phyloP scores from a whole-genome alignment of 2,888 invertebrate genomes.

The Mimachlamys varia region DNA sequence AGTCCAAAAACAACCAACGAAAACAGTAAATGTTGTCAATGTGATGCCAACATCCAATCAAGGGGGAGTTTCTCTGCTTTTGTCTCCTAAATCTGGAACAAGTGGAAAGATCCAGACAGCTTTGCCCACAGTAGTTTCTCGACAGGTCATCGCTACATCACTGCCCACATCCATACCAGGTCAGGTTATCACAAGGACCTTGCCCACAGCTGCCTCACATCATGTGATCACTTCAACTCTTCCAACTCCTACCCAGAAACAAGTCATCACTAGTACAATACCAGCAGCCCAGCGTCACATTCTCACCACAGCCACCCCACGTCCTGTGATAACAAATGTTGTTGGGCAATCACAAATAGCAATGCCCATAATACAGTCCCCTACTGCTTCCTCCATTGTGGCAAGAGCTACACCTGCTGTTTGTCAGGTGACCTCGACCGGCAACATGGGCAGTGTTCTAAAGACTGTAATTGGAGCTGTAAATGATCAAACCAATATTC shows the following conservation, averaged over 20 bases:
- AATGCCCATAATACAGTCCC: slow-evolving; percentile 12
- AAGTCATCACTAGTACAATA: background rate
- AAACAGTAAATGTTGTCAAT: slow-evolving; percentile 51
- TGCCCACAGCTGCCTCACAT: background rate
- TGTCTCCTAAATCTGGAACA: slow-evolving; percentile 34
- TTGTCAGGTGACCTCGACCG: slow-evolving; percentile 18
- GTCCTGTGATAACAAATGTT: background rate
- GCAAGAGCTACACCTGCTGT: background rate
- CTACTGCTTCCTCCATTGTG: background rate
- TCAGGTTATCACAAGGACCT: background rate
- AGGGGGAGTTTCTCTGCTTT: slow-evolving; percentile 39
- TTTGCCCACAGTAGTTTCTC: background rate
- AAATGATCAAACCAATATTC: background rate
- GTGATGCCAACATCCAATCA: slow-evolving; percentile 44
- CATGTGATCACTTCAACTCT: background rate
- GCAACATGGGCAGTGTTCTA: background rate
- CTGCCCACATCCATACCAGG: background rate
- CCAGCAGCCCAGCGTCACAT: background rate
- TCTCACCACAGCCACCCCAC: background rate
- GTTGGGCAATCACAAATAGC: slow-evolving; percentile 28
- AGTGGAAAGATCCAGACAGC: background rate
- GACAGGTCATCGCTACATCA: background rate
- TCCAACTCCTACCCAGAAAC: background rate
- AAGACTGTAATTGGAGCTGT: background rate
- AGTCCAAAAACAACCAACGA: slow-evolving; percentile 37